Conservation (phyloP, 2,888 invertebrate species). For the Erebia aethiops region DNA sequence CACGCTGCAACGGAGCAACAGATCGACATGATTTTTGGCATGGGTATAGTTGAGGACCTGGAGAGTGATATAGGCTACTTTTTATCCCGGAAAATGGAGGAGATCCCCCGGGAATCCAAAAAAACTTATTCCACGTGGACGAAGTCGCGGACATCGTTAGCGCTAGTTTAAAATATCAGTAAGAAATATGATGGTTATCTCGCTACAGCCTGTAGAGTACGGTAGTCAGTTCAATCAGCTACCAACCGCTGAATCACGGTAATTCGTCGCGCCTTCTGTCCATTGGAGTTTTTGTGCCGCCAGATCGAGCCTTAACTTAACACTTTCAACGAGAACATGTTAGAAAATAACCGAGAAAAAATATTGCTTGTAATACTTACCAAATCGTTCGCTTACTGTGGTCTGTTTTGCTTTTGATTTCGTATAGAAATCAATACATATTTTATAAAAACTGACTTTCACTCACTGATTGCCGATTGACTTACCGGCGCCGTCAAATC, state of each 20-base stretch:
- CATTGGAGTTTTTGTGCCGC: conserved; percentile 58
- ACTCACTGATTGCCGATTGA: too few species aligned
- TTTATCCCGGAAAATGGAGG: too few species aligned
- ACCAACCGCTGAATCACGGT: conserved; percentile 68
- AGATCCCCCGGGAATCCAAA: too few species aligned
- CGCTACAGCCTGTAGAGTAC: conserved; percentile 56
- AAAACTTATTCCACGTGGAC: too few species aligned
- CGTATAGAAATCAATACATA: not conserved
- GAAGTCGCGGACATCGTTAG: too few species aligned
- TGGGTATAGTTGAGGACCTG: too few species aligned
- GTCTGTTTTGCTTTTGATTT: not conserved
- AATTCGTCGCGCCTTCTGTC: conserved; percentile 75
- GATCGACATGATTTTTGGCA: too few species aligned
- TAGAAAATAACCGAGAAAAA: conserved; percentile 32
- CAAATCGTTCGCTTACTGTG: not conserved
- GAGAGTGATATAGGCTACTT: too few species aligned
- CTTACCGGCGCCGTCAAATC: too few species aligned
- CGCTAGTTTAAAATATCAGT: too few species aligned
- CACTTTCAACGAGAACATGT: conserved; percentile 42
- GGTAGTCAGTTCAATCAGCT: conserved; percentile 68
- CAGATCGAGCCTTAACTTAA: conserved; percentile 41
- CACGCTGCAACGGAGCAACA: too few species aligned
- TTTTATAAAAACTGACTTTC: not conserved
- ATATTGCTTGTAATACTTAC: conserved; percentile 12
- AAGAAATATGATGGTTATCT: not conserved